Evolutionary conservation across 2,797 vertebrate genomes (phyloP), one percentile per base, ranked within the genome.

Genomic region (Podargus strigoides): DNA sequence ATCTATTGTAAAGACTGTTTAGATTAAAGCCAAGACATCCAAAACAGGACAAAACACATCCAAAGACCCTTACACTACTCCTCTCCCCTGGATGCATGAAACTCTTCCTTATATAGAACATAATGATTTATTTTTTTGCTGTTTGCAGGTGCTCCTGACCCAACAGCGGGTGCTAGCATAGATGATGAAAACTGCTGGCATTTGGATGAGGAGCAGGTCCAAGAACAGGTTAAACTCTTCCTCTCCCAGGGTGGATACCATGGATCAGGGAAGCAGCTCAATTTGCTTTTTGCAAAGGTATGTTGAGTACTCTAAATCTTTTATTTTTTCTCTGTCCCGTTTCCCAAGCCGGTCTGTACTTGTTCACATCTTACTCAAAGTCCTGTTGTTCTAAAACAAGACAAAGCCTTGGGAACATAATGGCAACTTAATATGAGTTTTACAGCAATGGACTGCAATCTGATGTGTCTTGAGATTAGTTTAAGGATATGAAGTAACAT

Each of bases 141-240:
- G 8, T 88, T 85, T 95, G 50, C 96, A 99, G 99, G 99, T 97
- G 99, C 99, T 97, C 99, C 99, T 49, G 99, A 99, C 87, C 99
- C 99, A 85, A 99, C 99, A 53, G 99, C 99, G 9, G 99, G 99
- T 83, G 99, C 99, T 97, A 99, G 99, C 85, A 98, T 99, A 97
- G 99, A 99, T 80, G 99, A 99, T 72, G 99, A 99, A 97, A 99
- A 99, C 96, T 99, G 99, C 96, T 99, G 99, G 99, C 99, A 99
- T 97, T 97, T 99, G 97, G 99, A 99, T 92, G 99, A 99, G 97
- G 99, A 99, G 93, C 99, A 99, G 94, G 99, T 99, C 91, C 99
- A 99, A 97, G 99, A 99, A 91, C 99, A 99, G 97, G 99, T 99
- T 97, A 99, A 99, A 97, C 98, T 99, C 92, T 99, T 99, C 94